Base-by-base conservation (phyloP, 2,888 invertebrate genomes). In the Agrypnus murinus region DNA sequence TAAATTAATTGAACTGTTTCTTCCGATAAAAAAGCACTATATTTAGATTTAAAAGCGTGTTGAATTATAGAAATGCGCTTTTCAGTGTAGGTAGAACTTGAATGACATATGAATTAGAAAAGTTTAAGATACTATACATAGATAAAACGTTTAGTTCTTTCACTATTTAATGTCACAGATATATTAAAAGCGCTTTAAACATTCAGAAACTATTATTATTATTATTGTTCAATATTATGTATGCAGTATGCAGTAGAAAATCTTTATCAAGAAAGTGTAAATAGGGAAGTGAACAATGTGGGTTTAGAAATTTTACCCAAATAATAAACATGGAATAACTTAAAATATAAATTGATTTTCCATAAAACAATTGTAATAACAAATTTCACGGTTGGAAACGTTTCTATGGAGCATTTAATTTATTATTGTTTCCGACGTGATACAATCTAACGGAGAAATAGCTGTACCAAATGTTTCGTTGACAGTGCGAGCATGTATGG, bases 371-470 rank as follows among this genome's bases (percentile, higher is more conserved):
- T 63, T 62, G 68, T 63, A 69, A 63, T 57, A 63, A 62, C 46
- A 69, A 69, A 69, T 69, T 69, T 69, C 46, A 62, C 53, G 62
- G 55, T 63, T 55, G 68, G 43, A 38, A 63, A 68, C 50, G 62
- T 63, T 69, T 69, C 63, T 69, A 68, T 63, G 57, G 36, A 58
- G 57, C 63, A 48, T 57, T 69, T 55, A 69, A 69, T 69, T 69
- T 69, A 69, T 58, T 63, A 69, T 69, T 69, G 69, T 69, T 69
- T 69, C 55, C 55, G 46, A 58, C 63, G 69, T 63, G 69, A 69
- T 69, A 63, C 48, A 63, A 69, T 69, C 69, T 69, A 69, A 65
- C 69, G 50, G 65, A 65, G 59, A 65, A 69, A 65, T 69, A 65
- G 63, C 64, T 64, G 64, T 59, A 65, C 65, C 69, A 59, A 69